phyloP scores from a whole-genome alignment of 1,140 invertebrate genomes.

The Apis dorsata region DNA sequence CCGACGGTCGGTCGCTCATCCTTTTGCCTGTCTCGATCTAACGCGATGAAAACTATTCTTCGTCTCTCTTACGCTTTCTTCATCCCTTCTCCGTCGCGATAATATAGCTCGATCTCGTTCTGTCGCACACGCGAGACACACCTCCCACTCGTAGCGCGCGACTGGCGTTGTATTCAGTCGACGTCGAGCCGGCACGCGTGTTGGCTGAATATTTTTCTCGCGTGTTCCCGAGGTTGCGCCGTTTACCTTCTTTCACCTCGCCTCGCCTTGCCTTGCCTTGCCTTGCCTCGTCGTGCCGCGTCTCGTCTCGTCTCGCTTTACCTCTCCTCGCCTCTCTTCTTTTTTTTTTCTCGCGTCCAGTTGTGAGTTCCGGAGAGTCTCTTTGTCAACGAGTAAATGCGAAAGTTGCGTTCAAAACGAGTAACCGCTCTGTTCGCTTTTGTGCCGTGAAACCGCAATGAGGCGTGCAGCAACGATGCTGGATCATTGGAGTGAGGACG shows the following conservation, averaged over 20 bases:
- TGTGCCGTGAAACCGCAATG: conserved; percentile 12
- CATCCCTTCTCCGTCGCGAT: background rate
- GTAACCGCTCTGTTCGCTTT: background rate
- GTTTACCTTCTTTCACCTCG: background rate
- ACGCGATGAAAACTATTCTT: background rate
- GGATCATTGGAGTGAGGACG: conserved; percentile 36
- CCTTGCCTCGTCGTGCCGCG: background rate
- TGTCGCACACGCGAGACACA: conserved; percentile 39
- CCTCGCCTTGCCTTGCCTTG: conserved; percentile 11
- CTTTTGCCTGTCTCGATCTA: conserved; percentile 20
- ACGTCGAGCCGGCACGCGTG: conserved; percentile 64
- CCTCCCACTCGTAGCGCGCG: conserved; percentile 50
- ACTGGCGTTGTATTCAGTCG: conserved; percentile 60
- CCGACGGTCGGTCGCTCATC: conserved; percentile 30
- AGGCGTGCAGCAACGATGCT: conserved; percentile 31
- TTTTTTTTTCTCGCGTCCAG: background rate
- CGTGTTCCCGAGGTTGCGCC: background rate
- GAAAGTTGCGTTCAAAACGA: background rate
- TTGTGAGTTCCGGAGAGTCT: background rate
- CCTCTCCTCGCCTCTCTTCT: background rate
- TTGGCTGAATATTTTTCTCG: conserved; percentile 21
- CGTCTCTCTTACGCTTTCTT: background rate
- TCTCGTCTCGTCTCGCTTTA: conserved; percentile 4
- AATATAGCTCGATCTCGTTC: conserved; percentile 18
- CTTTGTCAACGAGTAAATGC: background rate